Percentiles rank a stretch among this genome's conserved stretches.
phyloP scores from a whole-genome alignment of 37 sponge, comb jelly and placozoan species.

The Ephydatia muelleri region DNA sequence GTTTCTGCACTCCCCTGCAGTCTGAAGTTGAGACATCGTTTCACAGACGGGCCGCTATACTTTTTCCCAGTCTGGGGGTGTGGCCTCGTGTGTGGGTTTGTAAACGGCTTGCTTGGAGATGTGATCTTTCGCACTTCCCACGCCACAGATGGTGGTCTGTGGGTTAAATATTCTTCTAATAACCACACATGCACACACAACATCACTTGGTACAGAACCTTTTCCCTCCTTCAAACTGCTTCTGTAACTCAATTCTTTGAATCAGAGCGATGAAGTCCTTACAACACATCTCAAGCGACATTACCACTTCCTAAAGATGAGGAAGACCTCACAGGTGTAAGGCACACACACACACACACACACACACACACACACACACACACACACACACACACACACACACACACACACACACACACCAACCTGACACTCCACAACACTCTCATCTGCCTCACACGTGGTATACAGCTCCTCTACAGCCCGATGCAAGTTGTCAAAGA shows the following conservation, averaged over 20 bases:
- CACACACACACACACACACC: neutral
- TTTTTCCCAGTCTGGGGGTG: neutral
- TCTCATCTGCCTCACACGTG: slow-evolving; percentile 84
- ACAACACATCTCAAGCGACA: slow-evolving; percentile 79
- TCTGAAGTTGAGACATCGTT: neutral
- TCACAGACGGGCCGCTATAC: neutral
- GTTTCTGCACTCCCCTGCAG: neutral
- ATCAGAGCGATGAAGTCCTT: slow-evolving; percentile 82
- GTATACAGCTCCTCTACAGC: slow-evolving; percentile 88
- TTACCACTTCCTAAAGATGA: slow-evolving; percentile 80
- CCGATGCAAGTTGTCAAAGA: slow-evolving; percentile 89
- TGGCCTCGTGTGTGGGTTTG: neutral
- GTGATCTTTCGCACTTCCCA: slow-evolving; percentile 75
- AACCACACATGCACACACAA: neutral
- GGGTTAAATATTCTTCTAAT: neutral
- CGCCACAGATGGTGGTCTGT: slow-evolving; percentile 59
- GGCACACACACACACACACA: neutral
- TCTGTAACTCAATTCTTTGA: slow-evolving; percentile 57
- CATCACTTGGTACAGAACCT: neutral
- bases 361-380: slow-evolving; percentile 13
- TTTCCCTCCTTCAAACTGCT: slow-evolving; percentile 42
- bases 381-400: neutral
- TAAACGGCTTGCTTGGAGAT: slow-evolving; percentile 27
- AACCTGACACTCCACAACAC: slow-evolving; percentile 79
- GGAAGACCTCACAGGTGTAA: neutral